These are phyloP conservation scores for Fopius arisanus DNA, from an alignment of 1,140 invertebrate species.

Conservation along the genomic window DNA sequence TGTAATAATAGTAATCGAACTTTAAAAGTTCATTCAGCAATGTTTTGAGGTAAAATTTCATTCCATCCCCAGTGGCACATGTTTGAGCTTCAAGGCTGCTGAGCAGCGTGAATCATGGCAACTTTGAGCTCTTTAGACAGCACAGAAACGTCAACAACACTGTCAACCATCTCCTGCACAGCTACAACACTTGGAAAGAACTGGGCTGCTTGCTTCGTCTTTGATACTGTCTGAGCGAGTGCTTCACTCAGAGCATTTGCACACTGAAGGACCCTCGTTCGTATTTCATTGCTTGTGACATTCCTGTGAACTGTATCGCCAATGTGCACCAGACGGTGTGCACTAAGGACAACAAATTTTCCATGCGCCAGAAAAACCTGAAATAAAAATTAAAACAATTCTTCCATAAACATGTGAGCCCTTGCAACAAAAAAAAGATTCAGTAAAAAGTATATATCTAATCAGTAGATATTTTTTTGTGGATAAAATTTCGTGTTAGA, in stretches of 20 bases:
- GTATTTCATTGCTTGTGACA: conserved; percentile 75
- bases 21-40: conserved; percentile 20
- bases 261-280: conserved; percentile 77
- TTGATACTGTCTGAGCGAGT: conserved; percentile 82
- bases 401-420: background rate
- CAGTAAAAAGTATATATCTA: too few species aligned
- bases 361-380: conserved; percentile 87
- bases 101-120: conserved; percentile 56
- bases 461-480: too few species aligned
- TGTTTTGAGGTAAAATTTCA: conserved; percentile 27
- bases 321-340: conserved; percentile 91
- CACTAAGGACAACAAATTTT: conserved; percentile 92
- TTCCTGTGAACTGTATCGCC: conserved; percentile 90
- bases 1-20: conserved; percentile 12
- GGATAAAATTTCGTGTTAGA: too few species aligned
- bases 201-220: conserved; percentile 88
- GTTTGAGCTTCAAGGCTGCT: conserved; percentile 47
- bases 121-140: conserved; percentile 78
- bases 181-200: conserved; percentile 90
- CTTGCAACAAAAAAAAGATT: too few species aligned
- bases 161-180: conserved; percentile 93
- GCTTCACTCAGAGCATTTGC: conserved; percentile 86
- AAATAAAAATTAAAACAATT: conserved; percentile 24
- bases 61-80: conserved; percentile 27
- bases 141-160: conserved; percentile 83